Base-by-base conservation (phyloP, 1,140 invertebrate genomes). In the Colletes gigas region DNA sequence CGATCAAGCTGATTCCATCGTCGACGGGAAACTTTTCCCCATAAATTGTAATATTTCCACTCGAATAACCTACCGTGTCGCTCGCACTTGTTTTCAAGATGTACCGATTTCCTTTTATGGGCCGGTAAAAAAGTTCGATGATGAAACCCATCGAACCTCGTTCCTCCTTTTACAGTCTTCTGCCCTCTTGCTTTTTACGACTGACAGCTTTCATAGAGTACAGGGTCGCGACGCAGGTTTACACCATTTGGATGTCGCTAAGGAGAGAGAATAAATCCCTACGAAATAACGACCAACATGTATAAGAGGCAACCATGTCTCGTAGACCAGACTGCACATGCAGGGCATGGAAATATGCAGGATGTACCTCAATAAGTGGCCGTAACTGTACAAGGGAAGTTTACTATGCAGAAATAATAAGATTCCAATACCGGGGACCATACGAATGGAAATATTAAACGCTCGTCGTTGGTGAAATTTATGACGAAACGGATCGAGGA, bases 101-200 rank as follows among this genome's bases (percentile, higher is more conserved):
- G 79, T 81, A 76, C 73, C 79, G 66, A 81, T 74, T 74, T 69
- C 47, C 39, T 83, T 68, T 83, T 83, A 79, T 21, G 12, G 30
- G 0, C 44, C 57, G n/a, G 41, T 65, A 71, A 73, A 79, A 76
- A 80, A 79, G 62, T 60, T 79, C 77, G 47, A 78, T 75, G 83
- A 85, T 44, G 50, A 81, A 84, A 69, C 30, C 74, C 60, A 83
- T 81, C 44, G 72, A 82, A 66, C 63, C 21, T 30, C 50, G 19
- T 81, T 41, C 50, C 68, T 75, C 57, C 63, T 50, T 77, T 71
- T 82, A 68, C 19, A 50, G 10, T 72, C 57, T 78, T 73, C 47
- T 59, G 67, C 39, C 54, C 47, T 57, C 81, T 62, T 54, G 68
- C 62, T 52, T 82, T 82, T 86, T 86, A 86, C 75, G 78, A 86